Conservation (phyloP, 2,888 invertebrate species). For the Platycheirus albimanus region DNA sequence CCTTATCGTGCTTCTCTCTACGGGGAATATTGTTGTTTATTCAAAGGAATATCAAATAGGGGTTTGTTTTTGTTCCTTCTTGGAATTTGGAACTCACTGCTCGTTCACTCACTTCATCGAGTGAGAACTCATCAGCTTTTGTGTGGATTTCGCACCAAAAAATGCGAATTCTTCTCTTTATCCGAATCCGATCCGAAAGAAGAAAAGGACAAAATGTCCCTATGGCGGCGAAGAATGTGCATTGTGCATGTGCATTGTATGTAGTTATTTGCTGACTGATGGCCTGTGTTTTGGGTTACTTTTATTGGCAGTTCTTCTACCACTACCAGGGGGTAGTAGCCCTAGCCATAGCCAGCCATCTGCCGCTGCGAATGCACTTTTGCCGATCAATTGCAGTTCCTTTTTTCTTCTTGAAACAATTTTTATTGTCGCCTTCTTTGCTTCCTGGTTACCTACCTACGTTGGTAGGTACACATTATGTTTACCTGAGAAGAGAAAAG, state of each 20-base stretch:
- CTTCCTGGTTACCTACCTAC: no score
- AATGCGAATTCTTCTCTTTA: conserved; percentile 18
- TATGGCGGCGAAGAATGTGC: neutral
- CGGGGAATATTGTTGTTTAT: conserved; percentile 8
- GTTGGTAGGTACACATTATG: no score
- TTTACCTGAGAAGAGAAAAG: no score
- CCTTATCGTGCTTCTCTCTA: no score
- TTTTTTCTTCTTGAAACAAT: conserved; percentile 1
- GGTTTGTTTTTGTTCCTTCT: conserved; percentile 22
- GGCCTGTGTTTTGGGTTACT: neutral
- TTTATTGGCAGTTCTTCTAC: neutral
- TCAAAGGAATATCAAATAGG: conserved; percentile 17
- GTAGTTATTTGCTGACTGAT: neutral
- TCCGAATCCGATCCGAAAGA: no score
- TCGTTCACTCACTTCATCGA: neutral
- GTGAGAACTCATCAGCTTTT: neutral
- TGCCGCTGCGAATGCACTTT: conserved; percentile 54
- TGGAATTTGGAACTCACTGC: conserved; percentile 19
- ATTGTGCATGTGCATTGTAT: neutral
- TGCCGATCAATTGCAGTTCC: conserved; percentile 33
- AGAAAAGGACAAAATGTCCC: conserved; percentile 11
- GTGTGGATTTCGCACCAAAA: conserved; percentile 43
- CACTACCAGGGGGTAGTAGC: neutral
- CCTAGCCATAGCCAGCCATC: conserved; percentile 37
- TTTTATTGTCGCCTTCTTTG: conserved; percentile 4